A percentile compares a stretch with the other conserved stretches of the same genome.
phyloP scores from a whole-genome alignment of 1,140 invertebrate species.

The Batillaria attramentaria region DNA sequence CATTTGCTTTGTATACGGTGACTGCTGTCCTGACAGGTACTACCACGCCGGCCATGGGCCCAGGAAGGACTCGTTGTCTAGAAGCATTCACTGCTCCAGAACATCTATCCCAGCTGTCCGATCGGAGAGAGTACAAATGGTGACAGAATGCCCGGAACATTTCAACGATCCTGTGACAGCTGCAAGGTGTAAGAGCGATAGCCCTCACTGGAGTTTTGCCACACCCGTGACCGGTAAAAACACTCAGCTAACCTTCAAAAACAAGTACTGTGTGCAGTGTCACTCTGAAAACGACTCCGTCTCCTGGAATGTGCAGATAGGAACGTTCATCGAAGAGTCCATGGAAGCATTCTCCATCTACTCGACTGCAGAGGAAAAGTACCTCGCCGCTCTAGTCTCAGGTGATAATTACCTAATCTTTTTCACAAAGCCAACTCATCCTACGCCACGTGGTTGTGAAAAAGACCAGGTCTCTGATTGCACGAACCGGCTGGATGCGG shows the following conservation, averaged over 20 bases:
- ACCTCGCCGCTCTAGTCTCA: not conserved
- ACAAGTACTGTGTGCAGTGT: conserved; percentile 6
- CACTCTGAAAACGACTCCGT: not conserved
- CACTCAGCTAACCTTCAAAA: conserved; percentile 1
- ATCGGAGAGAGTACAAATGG: not conserved
- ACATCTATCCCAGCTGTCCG: not conserved
- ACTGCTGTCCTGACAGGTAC: conserved; percentile 9
- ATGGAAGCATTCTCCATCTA: not conserved
- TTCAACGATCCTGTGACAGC: not conserved
- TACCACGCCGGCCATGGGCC: not conserved
- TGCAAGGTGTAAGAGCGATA: conserved; percentile 4
- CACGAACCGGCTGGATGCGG: not conserved
- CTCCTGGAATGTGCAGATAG: not conserved
- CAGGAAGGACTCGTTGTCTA: too few relatives aligned
- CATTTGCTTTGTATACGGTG: not conserved
- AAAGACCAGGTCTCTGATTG: too few relatives aligned
- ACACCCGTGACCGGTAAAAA: not conserved
- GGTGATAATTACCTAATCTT: not conserved
- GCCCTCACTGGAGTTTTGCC: not conserved
- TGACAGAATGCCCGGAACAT: not conserved
- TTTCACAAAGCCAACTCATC: not conserved
- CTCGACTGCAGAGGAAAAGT: not conserved
- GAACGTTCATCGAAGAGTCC: not conserved
- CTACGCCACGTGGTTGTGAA: not conserved
- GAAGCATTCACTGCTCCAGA: not conserved